phyloP scores from a whole-genome alignment of 2,797 vertebrate species.

The Protosalanx chinensis region DNA sequence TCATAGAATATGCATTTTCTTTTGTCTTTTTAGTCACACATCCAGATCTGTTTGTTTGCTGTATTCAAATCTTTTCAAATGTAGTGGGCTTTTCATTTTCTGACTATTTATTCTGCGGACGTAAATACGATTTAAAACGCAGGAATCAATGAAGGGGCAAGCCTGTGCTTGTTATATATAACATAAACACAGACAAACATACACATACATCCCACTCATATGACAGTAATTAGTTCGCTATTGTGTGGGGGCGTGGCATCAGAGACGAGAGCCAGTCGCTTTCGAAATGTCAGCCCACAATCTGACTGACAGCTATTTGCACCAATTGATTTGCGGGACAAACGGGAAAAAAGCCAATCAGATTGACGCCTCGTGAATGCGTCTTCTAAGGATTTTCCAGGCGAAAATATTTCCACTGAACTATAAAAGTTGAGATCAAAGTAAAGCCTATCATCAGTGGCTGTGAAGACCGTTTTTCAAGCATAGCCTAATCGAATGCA shows the following conservation, averaged over 20 bases:
- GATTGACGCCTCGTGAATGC: background rate
- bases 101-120: background rate
- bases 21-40: background rate
- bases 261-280: background rate
- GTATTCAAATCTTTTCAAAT: no score
- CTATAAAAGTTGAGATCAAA: no score
- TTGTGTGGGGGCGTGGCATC: background rate
- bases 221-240: background rate
- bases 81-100: background rate
- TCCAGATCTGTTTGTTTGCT: background rate
- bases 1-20: background rate
- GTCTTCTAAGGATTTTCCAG: background rate
- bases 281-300: background rate
- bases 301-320: slow-evolving; percentile 5
- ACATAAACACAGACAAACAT: background rate
- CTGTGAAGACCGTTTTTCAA: background rate
- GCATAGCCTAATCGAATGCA: no score
- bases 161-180: background rate
- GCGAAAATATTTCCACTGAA: background rate
- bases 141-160: background rate
- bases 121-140: background rate
- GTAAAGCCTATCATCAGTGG: background rate
- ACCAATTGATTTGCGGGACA: background rate
- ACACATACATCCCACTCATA: background rate
- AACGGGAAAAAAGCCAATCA: background rate